Evolutionary conservation across 2,797 vertebrate genomes (phyloP).

Genomic region (Apodemus agrarius): DNA sequence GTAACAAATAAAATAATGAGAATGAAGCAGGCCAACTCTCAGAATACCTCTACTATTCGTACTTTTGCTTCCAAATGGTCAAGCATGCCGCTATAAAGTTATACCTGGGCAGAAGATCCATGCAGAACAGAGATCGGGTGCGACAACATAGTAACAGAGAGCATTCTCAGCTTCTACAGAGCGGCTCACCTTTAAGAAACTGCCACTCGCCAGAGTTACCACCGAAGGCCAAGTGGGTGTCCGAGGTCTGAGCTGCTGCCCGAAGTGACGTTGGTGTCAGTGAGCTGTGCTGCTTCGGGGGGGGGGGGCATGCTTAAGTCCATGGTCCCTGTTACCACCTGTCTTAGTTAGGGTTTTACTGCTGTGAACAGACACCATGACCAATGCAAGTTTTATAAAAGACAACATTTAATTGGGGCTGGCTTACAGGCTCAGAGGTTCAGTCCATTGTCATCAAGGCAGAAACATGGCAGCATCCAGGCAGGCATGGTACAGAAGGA

Average conservation of each 20-base stretch:
- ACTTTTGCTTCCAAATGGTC: too few species aligned
- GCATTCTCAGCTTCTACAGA: not conserved
- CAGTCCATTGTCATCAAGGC: too few species aligned
- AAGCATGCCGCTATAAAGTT: not conserved
- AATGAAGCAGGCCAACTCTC: not conserved
- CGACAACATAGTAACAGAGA: not conserved
- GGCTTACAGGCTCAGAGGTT: too few species aligned
- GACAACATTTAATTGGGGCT: too few species aligned
- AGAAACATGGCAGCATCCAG: too few species aligned
- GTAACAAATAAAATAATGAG: not conserved
- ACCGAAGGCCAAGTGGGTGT: not conserved
- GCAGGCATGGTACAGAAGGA: too few species aligned
- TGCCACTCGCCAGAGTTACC: not conserved
- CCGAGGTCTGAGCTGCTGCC: not conserved
- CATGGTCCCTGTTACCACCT: not conserved
- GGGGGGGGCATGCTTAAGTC: too few species aligned
- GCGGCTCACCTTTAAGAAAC: not conserved
- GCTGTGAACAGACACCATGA: too few species aligned
- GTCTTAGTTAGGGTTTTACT: too few species aligned
- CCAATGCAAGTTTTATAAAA: too few species aligned
- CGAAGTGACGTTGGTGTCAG: not conserved
- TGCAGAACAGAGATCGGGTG: not conserved
- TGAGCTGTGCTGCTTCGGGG: not conserved
- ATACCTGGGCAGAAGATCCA: not conserved
- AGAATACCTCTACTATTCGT: not conserved